Percentiles rank a stretch among this genome's conserved stretches.
Evolutionary conservation across 2,888 invertebrate genomes (phyloP).

Genomic region (Nemotelus nigrinus): DNA sequence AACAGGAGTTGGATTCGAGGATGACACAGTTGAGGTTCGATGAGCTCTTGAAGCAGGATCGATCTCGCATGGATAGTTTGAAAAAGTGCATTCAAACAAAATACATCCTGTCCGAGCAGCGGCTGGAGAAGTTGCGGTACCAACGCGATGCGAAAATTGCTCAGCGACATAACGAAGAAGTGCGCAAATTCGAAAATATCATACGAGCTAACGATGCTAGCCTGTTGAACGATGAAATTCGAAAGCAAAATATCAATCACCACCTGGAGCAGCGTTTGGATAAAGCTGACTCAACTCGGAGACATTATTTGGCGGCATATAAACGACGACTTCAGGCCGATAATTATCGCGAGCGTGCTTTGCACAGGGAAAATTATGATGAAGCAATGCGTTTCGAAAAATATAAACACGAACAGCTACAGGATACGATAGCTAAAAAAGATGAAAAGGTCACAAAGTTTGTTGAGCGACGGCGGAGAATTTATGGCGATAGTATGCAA

Average conservation of each 20-base stretch:
- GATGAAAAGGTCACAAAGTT: constrained; percentile 60
- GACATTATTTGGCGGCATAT: constrained; percentile 59
- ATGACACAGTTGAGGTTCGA: constrained; percentile 60
- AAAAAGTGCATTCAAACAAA: constrained; percentile 59
- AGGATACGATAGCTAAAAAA: constrained; percentile 59
- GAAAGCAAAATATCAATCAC: constrained; percentile 60
- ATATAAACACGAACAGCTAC: constrained; percentile 58
- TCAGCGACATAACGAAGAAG: constrained; percentile 60
- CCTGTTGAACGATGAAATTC: constrained; percentile 59
- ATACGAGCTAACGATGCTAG: constrained; percentile 60
- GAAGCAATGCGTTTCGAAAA: constrained; percentile 59
- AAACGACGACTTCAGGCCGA: constrained; percentile 60
- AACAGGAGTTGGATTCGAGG: constrained; percentile 62
- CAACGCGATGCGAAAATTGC: constrained; percentile 59
- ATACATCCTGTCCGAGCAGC: constrained; percentile 58
- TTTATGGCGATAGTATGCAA: constrained; percentile 58
- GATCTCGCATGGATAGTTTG: constrained; percentile 55
- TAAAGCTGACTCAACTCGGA: constrained; percentile 60
- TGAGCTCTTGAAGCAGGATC: constrained; percentile 59
- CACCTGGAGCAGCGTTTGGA: constrained; percentile 59
- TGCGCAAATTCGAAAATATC: constrained; percentile 60
- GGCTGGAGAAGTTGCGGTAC: constrained; percentile 58
- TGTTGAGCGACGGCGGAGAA: constrained; percentile 58
- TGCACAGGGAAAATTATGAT: constrained; percentile 63
- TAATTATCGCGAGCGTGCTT: constrained; percentile 61